Evolutionary conservation across 2,113 vertebrate species (phyloP).

Genomic region (Forbesichthys papilliferus): DNA sequence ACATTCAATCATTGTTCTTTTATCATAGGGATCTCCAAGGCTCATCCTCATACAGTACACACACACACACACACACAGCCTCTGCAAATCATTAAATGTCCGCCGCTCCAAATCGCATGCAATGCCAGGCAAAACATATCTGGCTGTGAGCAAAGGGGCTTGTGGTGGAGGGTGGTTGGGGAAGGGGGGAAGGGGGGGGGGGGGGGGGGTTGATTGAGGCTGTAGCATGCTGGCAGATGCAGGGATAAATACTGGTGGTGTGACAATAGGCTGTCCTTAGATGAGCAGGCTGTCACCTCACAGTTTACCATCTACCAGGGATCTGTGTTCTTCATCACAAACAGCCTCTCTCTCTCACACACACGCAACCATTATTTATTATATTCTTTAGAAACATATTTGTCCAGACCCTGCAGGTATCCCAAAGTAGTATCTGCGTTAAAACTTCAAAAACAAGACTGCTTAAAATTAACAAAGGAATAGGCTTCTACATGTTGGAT

Average conservation of each 20-base stretch:
- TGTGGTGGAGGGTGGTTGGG: constrained; percentile 2
- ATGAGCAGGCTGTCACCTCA: constrained; percentile 49
- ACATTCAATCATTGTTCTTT: neutral
- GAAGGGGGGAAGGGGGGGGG: neutral
- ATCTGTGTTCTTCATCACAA: constrained; percentile 17
- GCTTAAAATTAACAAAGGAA: too few species aligned
- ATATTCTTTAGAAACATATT: neutral
- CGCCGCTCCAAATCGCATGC: constrained; percentile 55
- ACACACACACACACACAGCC: constrained; percentile 17
- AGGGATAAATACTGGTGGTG: constrained; percentile 52
- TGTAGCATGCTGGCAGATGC: constrained; percentile 34
- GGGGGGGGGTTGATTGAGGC: constrained; percentile 59
- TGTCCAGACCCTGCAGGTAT: neutral
- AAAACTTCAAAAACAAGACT: too few species aligned
- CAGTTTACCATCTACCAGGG: constrained; percentile 12
- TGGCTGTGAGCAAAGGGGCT: neutral
- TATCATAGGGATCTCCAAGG: constrained; percentile 21
- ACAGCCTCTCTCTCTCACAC: neutral
- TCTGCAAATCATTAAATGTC: constrained; percentile 40
- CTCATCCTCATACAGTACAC: constrained; percentile 18
- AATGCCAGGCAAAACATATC: constrained; percentile 50
- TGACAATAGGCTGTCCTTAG: constrained; percentile 39
- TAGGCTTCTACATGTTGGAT: too few species aligned
- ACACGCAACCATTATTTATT: neutral
- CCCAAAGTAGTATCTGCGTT: too few species aligned